Evolutionary conservation across 2,113 vertebrate species (phyloP).

Genomic region (Python bivittatus): DNA sequence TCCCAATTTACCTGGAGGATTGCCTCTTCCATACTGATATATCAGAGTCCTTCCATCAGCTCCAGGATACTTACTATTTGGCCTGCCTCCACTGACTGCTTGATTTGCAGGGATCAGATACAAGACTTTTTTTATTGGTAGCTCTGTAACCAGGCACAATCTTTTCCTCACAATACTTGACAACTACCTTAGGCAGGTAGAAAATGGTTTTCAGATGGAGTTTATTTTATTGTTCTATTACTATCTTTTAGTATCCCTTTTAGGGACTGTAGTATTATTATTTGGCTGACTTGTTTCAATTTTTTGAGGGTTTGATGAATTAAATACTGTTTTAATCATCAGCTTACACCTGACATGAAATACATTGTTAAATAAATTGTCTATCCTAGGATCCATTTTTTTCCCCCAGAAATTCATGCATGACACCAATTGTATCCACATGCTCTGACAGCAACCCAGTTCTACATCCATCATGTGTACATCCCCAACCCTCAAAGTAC

Average conservation of each 20-base stretch:
- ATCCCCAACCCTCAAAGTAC: background rate
- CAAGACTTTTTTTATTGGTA: background rate
- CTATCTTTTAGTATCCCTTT: background rate
- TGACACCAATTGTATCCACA: background rate
- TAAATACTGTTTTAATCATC: background rate
- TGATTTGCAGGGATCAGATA: background rate
- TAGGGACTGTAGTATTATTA: background rate
- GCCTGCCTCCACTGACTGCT: background rate
- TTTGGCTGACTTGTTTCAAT: background rate
- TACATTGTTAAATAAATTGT: background rate
- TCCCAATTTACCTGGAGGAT: background rate
- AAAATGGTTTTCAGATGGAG: background rate
- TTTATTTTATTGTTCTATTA: background rate
- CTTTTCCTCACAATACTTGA: background rate
- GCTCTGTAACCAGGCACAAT: background rate
- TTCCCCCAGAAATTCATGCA: background rate
- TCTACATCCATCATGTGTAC: background rate
- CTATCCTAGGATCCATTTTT: background rate
- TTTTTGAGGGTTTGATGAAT: background rate
- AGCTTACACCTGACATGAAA: background rate
- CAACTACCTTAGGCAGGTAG: background rate
- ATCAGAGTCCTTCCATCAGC: background rate
- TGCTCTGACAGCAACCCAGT: background rate
- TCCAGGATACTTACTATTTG: background rate
- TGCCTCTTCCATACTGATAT: background rate